phyloP scores from a whole-genome alignment of 2,888 invertebrate genomes.

The Rhabditophanes sp. region DNA sequence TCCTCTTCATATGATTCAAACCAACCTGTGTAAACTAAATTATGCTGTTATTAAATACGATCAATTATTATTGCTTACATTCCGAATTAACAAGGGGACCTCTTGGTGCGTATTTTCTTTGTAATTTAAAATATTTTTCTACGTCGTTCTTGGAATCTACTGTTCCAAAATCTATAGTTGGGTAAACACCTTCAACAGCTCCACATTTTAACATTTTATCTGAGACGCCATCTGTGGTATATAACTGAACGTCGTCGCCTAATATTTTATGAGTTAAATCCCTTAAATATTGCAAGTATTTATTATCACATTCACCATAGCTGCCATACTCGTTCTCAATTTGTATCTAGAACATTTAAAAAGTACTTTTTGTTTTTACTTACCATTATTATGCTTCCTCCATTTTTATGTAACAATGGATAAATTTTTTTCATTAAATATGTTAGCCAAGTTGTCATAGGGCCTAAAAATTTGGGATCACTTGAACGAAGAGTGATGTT shows the following conservation, averaged over 20 bases:
- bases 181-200: slow-evolving; percentile 7
- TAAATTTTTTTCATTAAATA: slow-evolving; percentile 6
- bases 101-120: slow-evolving; percentile 4
- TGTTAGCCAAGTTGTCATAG: slow-evolving; percentile 5
- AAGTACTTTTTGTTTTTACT: too few species aligned
- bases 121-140: slow-evolving; percentile 1
- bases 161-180: slow-evolving; percentile 5
- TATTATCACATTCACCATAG: slow-evolving; percentile 3
- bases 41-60: slow-evolving; percentile 7
- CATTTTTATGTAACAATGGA: slow-evolving; percentile 47
- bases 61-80: background rate
- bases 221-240: slow-evolving; percentile 5
- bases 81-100: slow-evolving; percentile 1
- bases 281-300: slow-evolving; percentile 5
- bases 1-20: slow-evolving; percentile 1
- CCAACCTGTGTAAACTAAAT: slow-evolving; percentile 7
- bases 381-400: slow-evolving; percentile 48
- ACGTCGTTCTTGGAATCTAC: background rate
- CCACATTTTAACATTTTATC: slow-evolving; percentile 1
- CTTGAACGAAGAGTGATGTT: slow-evolving; percentile 5
- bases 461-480: too few species aligned
- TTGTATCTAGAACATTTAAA: slow-evolving; percentile 8
- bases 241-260: slow-evolving; percentile 2
- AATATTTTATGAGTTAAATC: slow-evolving; percentile 2
- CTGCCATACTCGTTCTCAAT: slow-evolving; percentile 8